Evolutionary conservation across 2,888 invertebrate species (phyloP).

Genomic region (Graphium colonna): DNA sequence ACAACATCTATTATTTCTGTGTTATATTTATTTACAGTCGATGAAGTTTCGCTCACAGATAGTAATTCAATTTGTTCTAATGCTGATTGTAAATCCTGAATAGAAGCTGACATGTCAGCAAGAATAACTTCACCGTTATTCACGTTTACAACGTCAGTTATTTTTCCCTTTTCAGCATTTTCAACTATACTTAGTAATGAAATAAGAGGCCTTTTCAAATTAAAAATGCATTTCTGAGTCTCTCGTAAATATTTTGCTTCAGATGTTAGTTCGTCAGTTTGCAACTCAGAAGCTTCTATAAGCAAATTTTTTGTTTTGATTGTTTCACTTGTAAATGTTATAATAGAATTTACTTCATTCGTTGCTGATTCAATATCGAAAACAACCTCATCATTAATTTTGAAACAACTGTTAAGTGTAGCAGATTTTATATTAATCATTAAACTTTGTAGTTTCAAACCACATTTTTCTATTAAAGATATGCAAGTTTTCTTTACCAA

Average conservation of each 20-base stretch:
- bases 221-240: conserved; percentile 66
- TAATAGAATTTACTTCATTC: conserved; percentile 70
- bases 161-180: conserved; percentile 48
- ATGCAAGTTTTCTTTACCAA: conserved; percentile 85
- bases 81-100: conserved; percentile 71
- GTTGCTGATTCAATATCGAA: conserved; percentile 66
- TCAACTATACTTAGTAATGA: conserved; percentile 58
- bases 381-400: conserved; percentile 54
- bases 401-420: conserved; percentile 64
- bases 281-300: conserved; percentile 56
- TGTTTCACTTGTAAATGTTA: conserved; percentile 74
- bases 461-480: conserved; percentile 82
- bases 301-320: conserved; percentile 68
- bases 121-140: conserved; percentile 59
- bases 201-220: conserved; percentile 56
- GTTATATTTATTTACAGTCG: conserved; percentile 64
- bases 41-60: conserved; percentile 72
- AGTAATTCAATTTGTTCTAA: conserved; percentile 72
- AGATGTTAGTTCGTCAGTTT: conserved; percentile 45
- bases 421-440: conserved; percentile 67
- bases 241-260: conserved; percentile 60
- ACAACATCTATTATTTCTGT: conserved; percentile 83
- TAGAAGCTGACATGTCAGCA: conserved; percentile 66
- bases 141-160: conserved; percentile 39
- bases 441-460: conserved; percentile 75